Conservation (phyloP, 2,888 invertebrate genomes). For the Agrochola macilenta region DNA sequence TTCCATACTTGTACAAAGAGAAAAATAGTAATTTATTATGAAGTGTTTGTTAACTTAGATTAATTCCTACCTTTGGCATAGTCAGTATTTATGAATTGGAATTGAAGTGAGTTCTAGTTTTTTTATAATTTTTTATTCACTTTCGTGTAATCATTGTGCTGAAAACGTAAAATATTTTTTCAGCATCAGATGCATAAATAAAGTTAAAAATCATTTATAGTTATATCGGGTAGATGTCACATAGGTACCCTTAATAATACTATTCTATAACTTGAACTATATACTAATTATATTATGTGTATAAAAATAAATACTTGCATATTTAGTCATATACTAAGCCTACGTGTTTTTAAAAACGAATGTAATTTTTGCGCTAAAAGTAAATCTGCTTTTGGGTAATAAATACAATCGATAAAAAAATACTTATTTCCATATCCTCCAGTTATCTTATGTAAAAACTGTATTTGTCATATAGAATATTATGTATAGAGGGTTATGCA, state of each 20-base stretch:
- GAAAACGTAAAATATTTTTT: conserved; percentile 39
- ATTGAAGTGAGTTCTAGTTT: conserved; percentile 69
- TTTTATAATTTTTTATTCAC: conserved; percentile 40
- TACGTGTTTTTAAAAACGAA: conserved; percentile 60
- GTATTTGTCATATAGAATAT: conserved; percentile 71
- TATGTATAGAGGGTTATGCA: conserved; percentile 79
- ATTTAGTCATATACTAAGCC: conserved; percentile 68
- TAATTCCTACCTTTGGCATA: conserved; percentile 67
- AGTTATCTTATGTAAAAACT: conserved; percentile 74
- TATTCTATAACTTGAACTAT: conserved; percentile 59
- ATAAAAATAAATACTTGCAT: conserved; percentile 68
- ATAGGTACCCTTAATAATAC: conserved; percentile 55
- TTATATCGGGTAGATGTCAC: conserved; percentile 58
- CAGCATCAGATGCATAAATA: conserved; percentile 47
- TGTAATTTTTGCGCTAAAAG: conserved; percentile 55
- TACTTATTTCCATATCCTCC: conserved; percentile 67
- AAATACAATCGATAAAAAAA: conserved; percentile 59
- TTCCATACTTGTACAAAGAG: conserved; percentile 86
- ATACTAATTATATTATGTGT: conserved; percentile 67
- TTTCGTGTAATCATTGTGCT: conserved; percentile 31
- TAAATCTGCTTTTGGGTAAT: conserved; percentile 43
- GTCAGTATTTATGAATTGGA: conserved; percentile 75
- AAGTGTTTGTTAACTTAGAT: conserved; percentile 61
- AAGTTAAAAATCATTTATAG: conserved; percentile 57
- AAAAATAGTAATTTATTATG: conserved; percentile 68